A percentile compares a stretch with the other conserved stretches of the same genome.
Evolutionary conservation across 2,113 vertebrate genomes (phyloP).

Genomic region (Macrotus californicus): DNA sequence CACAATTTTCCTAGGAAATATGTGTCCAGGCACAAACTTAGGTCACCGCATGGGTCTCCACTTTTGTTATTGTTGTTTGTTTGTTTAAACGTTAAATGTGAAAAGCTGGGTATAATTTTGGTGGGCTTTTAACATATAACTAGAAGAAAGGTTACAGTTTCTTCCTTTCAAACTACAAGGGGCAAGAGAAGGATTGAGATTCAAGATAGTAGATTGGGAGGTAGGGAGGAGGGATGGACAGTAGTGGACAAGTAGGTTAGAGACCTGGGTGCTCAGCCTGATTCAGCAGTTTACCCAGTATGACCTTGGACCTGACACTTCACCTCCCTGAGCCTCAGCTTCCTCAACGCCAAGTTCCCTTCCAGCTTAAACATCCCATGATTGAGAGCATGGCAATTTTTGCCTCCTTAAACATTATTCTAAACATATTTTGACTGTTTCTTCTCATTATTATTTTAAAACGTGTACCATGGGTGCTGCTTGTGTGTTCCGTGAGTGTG

Average conservation of each 20-base stretch:
- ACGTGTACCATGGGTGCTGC: background rate
- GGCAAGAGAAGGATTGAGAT: background rate
- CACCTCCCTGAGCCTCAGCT: background rate
- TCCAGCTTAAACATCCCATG: background rate
- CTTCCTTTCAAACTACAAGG: background rate
- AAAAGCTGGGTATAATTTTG: background rate
- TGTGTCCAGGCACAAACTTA: background rate
- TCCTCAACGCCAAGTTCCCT: background rate
- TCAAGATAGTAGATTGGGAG: background rate
- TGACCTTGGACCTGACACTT: background rate
- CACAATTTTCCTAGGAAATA: background rate
- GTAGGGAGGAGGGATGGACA: background rate
- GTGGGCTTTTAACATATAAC: background rate
- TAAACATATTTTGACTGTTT: background rate
- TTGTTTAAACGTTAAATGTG: background rate
- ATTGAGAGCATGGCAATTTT: background rate
- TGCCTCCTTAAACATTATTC: background rate
- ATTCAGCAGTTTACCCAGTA: background rate
- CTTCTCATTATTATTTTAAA: background rate
- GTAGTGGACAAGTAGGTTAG: background rate
- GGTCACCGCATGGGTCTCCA: background rate
- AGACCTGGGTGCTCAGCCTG: too few species aligned
- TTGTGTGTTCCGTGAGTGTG: background rate
- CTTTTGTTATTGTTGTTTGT: background rate
- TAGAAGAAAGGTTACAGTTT: background rate